A percentile compares a stretch with the other conserved stretches of the same genome.
Conservation (phyloP, 2,888 invertebrate species). For the Capitulum mitella region DNA sequence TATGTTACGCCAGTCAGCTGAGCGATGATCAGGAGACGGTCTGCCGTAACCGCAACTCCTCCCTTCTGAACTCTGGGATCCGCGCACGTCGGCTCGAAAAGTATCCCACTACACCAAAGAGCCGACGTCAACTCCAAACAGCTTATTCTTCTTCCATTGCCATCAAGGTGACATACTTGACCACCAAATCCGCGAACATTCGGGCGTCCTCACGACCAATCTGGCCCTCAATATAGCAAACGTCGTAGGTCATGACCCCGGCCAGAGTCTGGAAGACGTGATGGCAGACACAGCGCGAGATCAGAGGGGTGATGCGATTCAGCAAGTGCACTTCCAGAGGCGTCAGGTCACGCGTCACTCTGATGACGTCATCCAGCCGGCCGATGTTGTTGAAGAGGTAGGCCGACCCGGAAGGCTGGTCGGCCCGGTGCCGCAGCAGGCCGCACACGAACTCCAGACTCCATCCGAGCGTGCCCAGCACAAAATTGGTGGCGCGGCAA, state of each 20-base stretch:
- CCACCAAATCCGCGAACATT: background rate
- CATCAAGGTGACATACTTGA: background rate
- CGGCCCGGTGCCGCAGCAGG: background rate
- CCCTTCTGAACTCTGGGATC: too few relatives aligned
- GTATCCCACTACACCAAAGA: too few relatives aligned
- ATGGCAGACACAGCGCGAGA: background rate
- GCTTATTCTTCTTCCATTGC: too few relatives aligned
- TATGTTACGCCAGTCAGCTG: too few relatives aligned
- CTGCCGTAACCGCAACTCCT: too few relatives aligned
- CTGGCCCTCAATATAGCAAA: background rate
- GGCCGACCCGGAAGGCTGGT: background rate
- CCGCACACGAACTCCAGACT: background rate
- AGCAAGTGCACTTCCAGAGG: background rate
- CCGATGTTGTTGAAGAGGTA: background rate
- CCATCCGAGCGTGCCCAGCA: background rate
- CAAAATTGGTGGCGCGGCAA: background rate
- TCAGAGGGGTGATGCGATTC: background rate
- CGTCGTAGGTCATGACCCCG: background rate
- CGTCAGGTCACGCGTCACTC: background rate
- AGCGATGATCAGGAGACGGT: too few relatives aligned
- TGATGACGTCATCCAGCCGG: background rate
- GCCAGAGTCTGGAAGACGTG: background rate
- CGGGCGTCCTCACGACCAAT: background rate
- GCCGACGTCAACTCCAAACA: too few relatives aligned
- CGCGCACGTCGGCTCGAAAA: too few relatives aligned